Conservation (phyloP, 2,113 vertebrate genomes). For the Anser brachyrhynchus region DNA sequence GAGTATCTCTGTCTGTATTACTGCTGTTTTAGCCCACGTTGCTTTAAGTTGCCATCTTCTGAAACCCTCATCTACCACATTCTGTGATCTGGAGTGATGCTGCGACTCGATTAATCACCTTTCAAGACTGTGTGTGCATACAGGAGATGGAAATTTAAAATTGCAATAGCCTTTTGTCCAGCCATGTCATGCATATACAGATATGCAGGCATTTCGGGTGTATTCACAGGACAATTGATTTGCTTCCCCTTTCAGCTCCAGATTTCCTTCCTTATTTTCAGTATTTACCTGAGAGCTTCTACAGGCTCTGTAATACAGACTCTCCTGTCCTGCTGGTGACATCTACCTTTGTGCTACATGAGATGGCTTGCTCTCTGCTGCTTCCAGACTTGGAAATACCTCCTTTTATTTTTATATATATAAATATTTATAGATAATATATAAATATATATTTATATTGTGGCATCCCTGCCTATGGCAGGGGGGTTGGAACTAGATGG, state of each 20-base stretch:
- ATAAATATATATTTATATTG: too few species aligned
- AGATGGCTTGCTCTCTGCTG: neutral
- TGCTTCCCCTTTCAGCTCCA: neutral
- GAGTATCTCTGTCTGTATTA: rapidly evolving
- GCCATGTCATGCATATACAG: neutral
- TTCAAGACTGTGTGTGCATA: neutral
- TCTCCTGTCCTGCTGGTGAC: neutral
- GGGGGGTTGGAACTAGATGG: too few species aligned
- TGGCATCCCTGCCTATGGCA: too few species aligned
- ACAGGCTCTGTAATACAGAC: neutral
- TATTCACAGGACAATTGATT: neutral
- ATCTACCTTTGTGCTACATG: neutral
- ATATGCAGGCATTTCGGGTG: neutral
- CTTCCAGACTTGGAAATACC: neutral
- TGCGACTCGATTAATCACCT: neutral
- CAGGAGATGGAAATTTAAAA: neutral
- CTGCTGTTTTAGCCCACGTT: neutral
- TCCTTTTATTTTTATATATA: neutral
- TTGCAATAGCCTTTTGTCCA: neutral
- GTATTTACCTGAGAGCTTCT: neutral
- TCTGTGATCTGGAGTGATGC: neutral
- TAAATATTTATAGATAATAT: too few species aligned
- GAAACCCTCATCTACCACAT: neutral
- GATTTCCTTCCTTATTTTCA: neutral
- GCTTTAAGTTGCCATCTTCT: neutral